These are phyloP conservation scores for Varanus komodoensis DNA, from an alignment of 2,113 vertebrate species.

Conservation along the genomic window DNA sequence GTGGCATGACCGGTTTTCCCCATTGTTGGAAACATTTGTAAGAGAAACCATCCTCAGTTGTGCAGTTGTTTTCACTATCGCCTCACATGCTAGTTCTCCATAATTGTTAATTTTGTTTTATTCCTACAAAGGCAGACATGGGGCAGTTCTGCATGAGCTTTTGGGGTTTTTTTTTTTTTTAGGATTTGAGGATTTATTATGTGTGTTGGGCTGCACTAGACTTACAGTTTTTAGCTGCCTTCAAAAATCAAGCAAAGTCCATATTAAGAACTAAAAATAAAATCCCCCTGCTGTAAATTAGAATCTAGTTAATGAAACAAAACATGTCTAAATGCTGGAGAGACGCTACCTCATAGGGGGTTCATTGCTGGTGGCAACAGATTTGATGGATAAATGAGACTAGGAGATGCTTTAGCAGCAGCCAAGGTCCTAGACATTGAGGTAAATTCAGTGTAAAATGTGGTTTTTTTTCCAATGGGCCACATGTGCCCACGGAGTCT, in stretches of 20 bases:
- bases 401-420: background rate
- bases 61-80: background rate
- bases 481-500: background rate
- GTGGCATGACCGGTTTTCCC: background rate
- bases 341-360: constrained; percentile 7
- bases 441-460: background rate
- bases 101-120: background rate
- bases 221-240: constrained; percentile 5
- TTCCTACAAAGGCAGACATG: background rate
- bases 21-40: background rate
- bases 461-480: background rate
- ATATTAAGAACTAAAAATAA: constrained; percentile 19
- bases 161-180: background rate
- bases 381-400: constrained; percentile 14
- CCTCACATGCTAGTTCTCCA: background rate
- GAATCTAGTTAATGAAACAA: constrained; percentile 35
- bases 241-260: constrained; percentile 12
- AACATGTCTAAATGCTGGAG: constrained; percentile 12
- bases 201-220: constrained; percentile 4
- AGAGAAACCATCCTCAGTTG: background rate
- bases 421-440: constrained; percentile 3
- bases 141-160: background rate
- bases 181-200: constrained; percentile 28
- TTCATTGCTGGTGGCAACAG: constrained; percentile 8
- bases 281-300: constrained; percentile 10